Conservation (phyloP, 2,113 vertebrate species). For the Hirundichthys speculiger region DNA sequence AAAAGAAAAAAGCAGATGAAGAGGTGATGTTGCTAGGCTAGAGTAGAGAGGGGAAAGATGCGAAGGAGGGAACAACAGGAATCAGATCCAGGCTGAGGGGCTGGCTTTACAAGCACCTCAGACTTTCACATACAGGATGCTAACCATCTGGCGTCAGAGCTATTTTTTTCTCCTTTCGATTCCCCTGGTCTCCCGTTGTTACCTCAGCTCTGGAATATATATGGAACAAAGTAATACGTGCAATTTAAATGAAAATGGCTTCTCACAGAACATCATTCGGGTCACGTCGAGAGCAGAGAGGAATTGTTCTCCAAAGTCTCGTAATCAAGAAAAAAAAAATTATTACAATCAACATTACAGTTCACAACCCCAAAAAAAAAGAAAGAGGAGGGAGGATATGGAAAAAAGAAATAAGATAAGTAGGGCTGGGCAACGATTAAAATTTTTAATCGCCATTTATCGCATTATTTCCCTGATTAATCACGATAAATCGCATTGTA, state of each 20-base stretch:
- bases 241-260: too few relatives aligned
- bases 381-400: too few relatives aligned
- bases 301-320: neutral
- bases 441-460: too few relatives aligned
- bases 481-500: too few relatives aligned
- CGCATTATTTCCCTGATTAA: too few relatives aligned
- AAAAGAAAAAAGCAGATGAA: conserved; percentile 20
- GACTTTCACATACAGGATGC: conserved; percentile 9
- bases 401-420: too few relatives aligned
- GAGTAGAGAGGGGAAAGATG: neutral
- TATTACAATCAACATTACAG: too few relatives aligned
- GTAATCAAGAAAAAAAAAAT: too few relatives aligned
- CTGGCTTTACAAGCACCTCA: conserved; percentile 5
- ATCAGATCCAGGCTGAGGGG: neutral
- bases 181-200: neutral
- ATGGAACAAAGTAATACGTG: too few relatives aligned
- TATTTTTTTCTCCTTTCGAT: neutral
- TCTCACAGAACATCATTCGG: too few relatives aligned
- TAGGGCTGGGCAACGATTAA: too few relatives aligned
- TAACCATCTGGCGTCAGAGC: neutral
- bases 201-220: neutral
- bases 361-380: too few relatives aligned
- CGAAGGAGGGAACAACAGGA: neutral
- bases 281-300: neutral
- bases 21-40: conserved; percentile 30